These are phyloP conservation scores for Cotesia typhae DNA, from an alignment of 1,140 invertebrate genomes.

Conservation along the genomic window DNA sequence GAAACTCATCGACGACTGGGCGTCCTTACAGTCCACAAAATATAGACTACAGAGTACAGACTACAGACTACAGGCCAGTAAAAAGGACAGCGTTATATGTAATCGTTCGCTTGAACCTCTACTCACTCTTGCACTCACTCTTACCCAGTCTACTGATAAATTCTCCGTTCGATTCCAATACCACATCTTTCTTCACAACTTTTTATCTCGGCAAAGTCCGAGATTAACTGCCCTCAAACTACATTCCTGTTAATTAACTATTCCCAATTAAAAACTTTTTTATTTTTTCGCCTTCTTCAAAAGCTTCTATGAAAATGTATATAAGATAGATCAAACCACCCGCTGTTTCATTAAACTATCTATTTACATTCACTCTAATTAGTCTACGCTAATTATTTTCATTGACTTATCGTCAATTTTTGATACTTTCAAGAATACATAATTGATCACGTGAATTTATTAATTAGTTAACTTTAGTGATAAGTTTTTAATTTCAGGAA, in stretches of 20 bases:
- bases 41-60: conserved; percentile 25
- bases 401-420: no score
- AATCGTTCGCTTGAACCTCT: conserved; percentile 1
- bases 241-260: conserved; percentile 24
- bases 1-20: conserved; percentile 38
- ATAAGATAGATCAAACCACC: neutral
- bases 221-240: conserved; percentile 25
- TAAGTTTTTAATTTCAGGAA: no score
- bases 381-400: no score
- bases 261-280: conserved; percentile 23
- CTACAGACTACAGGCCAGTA: no score
- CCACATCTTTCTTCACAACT: conserved; percentile 24
- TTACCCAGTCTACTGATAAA: conserved; percentile 13
- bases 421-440: no score
- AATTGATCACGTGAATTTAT: no score
- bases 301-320: neutral
- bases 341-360: no score
- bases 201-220: conserved; percentile 23
- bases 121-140: neutral
- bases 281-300: conserved; percentile 1
- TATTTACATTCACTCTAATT: neutral
- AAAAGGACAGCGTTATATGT: neutral
- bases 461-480: no score
- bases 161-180: conserved; percentile 32
- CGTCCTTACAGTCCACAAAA: conserved; percentile 5